Evolutionary conservation across 2,888 invertebrate species (phyloP).

Genomic region (Colletes collaris): DNA sequence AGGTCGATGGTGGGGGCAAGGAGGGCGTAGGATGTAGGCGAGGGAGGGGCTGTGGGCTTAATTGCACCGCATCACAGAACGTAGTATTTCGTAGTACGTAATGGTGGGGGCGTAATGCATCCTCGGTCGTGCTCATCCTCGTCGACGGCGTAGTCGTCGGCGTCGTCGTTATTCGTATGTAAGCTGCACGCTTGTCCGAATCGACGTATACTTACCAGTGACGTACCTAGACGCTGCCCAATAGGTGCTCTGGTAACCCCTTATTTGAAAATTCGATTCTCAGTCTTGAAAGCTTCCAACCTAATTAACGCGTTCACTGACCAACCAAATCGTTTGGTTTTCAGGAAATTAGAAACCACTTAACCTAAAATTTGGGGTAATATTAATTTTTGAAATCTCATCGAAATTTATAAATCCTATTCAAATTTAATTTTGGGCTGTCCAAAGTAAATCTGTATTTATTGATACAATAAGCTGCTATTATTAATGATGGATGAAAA

Average conservation of each 20-base stretch:
- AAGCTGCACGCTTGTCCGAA: constrained; percentile 45
- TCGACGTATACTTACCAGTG: constrained; percentile 59
- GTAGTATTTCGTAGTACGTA: constrained; percentile 77
- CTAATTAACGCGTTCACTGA: too few relatives aligned
- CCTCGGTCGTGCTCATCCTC: constrained; percentile 46
- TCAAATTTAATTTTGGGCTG: too few relatives aligned
- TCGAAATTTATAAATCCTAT: too few relatives aligned
- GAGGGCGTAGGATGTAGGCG: constrained; percentile 43
- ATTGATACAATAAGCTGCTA: too few relatives aligned
- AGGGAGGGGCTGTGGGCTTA: constrained; percentile 60
- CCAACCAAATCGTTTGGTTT: too few relatives aligned
- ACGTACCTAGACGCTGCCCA: constrained; percentile 5
- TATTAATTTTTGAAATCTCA: too few relatives aligned
- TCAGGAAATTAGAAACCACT: too few relatives aligned
- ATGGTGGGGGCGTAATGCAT: constrained; percentile 61
- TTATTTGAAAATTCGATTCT: too few relatives aligned
- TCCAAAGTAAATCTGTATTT: too few relatives aligned
- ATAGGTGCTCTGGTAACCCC: neutral
- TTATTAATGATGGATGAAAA: too few relatives aligned
- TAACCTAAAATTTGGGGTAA: too few relatives aligned
- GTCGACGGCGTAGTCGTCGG: constrained; percentile 42
- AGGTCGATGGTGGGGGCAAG: constrained; percentile 41
- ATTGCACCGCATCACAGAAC: constrained; percentile 71
- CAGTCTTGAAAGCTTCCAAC: too few relatives aligned
- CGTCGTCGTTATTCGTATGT: constrained; percentile 55